These are phyloP conservation scores for Drosophila formosana DNA, from an alignment of 2,888 invertebrate species.

Conservation along the genomic window DNA sequence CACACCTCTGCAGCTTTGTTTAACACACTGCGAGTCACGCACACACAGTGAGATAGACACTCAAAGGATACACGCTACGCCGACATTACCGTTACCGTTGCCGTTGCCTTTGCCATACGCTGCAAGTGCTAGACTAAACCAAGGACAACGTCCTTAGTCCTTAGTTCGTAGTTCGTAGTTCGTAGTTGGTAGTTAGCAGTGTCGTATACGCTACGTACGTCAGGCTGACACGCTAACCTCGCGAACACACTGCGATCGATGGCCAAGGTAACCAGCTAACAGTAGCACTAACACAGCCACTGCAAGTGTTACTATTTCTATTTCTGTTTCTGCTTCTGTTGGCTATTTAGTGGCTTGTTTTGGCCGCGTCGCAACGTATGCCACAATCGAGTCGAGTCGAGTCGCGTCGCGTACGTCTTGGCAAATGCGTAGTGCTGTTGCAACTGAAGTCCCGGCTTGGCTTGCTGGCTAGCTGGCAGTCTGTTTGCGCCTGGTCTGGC, in stretches of 20 bases:
- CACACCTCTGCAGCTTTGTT: conserved; percentile 6
- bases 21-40: conserved; percentile 12
- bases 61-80: not conserved
- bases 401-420: conserved; percentile 64
- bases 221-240: conserved; percentile 50
- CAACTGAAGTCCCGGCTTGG: conserved; percentile 77
- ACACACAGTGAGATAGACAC: conserved; percentile 37
- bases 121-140: conserved; percentile 69
- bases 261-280: conserved; percentile 58
- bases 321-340: conserved; percentile 17
- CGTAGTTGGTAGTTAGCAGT: conserved; percentile 30
- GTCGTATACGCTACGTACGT: conserved; percentile 42
- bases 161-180: conserved; percentile 35
- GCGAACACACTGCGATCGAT: conserved; percentile 65
- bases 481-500: conserved; percentile 17
- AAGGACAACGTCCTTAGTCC: conserved; percentile 57
- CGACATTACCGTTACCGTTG: not conserved
- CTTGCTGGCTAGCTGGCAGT: conserved; percentile 53
- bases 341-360: conserved; percentile 17
- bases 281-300: not conserved
- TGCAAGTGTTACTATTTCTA: conserved; percentile 52
- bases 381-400: not conserved
- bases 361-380: not conserved
- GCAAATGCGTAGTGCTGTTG: conserved; percentile 74
- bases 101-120: conserved; percentile 27